Conservation (phyloP, 92 coral and sea anemone genomes). For the Actinostola sp. region DNA sequence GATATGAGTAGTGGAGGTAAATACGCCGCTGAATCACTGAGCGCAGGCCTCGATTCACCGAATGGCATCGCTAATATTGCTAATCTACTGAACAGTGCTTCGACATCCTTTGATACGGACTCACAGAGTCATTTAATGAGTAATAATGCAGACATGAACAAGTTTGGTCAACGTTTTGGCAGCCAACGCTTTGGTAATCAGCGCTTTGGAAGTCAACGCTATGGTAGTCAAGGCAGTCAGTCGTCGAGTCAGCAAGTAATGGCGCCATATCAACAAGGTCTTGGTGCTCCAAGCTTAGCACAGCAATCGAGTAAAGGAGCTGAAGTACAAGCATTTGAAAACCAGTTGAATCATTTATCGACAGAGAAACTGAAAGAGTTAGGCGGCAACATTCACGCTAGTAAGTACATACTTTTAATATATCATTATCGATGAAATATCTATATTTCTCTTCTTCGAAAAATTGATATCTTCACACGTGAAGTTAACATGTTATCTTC, state of each 20-base stretch:
- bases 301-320: slow-evolving; percentile 9
- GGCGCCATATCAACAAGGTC: background rate
- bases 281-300: background rate
- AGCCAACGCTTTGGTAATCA: slow-evolving; percentile 6
- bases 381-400: slow-evolving; percentile 20
- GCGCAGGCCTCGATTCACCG: slow-evolving; percentile 39
- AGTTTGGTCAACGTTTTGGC: slow-evolving; percentile 28
- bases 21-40: slow-evolving; percentile 19
- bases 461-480: no score
- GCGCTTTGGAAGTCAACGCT: no score
- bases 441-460: no score
- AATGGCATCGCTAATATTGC: slow-evolving; percentile 47
- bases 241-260: no score
- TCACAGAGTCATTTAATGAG: slow-evolving; percentile 12
- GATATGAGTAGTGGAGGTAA: slow-evolving; percentile 24
- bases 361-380: slow-evolving; percentile 24
- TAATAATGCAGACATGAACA: slow-evolving; percentile 17
- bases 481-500: no score
- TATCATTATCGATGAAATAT: no score
- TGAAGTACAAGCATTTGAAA: slow-evolving; percentile 37
- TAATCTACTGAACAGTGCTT: slow-evolving; percentile 30
- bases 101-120: slow-evolving; percentile 42
- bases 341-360: slow-evolving; percentile 37
- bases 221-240: slow-evolving; percentile 6
- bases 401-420: slow-evolving; percentile 1